Percentiles rank a stretch among this genome's conserved stretches.
phyloP scores from a whole-genome alignment of 2,113 vertebrate genomes.

The Lycaon pictus region DNA sequence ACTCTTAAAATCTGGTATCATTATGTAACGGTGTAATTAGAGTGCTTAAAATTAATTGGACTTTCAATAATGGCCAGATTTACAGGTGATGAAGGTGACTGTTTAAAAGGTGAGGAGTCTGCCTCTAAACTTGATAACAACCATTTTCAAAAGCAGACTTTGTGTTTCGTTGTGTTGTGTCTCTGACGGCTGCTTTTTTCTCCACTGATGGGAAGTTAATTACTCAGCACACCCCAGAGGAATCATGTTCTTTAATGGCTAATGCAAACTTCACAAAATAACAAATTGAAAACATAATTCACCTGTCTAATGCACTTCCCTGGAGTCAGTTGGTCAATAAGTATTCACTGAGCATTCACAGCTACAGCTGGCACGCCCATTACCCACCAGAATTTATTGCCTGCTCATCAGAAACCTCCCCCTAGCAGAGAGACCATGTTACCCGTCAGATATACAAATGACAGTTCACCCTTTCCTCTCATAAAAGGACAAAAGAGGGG shows the following conservation, averaged over 20 bases:
- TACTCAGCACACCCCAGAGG: conserved; percentile 51
- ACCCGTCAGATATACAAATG: background rate
- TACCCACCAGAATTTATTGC: background rate
- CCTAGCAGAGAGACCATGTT: background rate
- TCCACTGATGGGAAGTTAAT: conserved; percentile 54
- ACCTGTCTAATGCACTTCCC: background rate
- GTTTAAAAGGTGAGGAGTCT: conserved; percentile 29
- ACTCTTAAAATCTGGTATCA: conserved; percentile 39
- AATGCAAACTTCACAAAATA: conserved; percentile 64
- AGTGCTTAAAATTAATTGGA: conserved; percentile 46
- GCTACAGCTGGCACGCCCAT: background rate
- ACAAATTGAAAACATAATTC: conserved; percentile 41
- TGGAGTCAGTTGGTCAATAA: background rate
- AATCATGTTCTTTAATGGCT: background rate
- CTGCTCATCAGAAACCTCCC: background rate
- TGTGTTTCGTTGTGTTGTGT: background rate
- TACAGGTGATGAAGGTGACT: background rate
- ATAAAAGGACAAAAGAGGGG: background rate
- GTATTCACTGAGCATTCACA: background rate
- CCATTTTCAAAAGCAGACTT: conserved; percentile 30
- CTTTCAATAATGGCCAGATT: conserved; percentile 58
- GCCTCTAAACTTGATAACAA: background rate
- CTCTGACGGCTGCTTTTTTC: background rate
- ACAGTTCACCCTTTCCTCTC: background rate
- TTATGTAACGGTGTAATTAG: conserved; percentile 3